Percentiles rank a stretch among this genome's conserved stretches.
phyloP scores from a whole-genome alignment of 2,888 invertebrate species.

The Sarcophaga variegata region DNA sequence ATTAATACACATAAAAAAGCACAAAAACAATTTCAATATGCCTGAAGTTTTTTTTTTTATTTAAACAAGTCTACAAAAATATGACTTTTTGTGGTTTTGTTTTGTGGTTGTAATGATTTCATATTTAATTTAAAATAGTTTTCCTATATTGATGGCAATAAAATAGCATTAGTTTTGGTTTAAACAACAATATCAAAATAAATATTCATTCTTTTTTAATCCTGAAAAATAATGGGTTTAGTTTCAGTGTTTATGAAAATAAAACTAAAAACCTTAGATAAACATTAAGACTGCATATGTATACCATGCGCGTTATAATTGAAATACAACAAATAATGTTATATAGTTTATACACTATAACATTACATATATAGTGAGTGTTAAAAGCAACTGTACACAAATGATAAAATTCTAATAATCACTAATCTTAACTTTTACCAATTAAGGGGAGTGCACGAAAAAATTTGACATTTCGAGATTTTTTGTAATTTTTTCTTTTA shows the following conservation, averaged over 20 bases:
- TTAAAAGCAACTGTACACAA: no score
- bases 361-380: no score
- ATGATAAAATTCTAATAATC: no score
- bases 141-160: neutral
- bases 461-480: no score
- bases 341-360: no score
- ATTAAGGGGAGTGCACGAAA: no score
- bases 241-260: neutral
- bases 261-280: neutral
- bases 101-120: slow-evolving; percentile 45
- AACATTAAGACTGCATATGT: neutral
- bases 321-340: no score
- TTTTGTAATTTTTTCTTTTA: no score
- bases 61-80: neutral
- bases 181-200: neutral
- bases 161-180: slow-evolving; percentile 1
- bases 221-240: neutral
- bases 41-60: neutral
- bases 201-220: neutral
- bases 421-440: no score
- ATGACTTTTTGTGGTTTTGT: slow-evolving; percentile 50
- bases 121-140: slow-evolving; percentile 36
- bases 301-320: no score
- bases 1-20: neutral
- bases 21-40: neutral